phyloP scores from a whole-genome alignment of 2,113 vertebrate genomes.

The Clarias macrocephalus region DNA sequence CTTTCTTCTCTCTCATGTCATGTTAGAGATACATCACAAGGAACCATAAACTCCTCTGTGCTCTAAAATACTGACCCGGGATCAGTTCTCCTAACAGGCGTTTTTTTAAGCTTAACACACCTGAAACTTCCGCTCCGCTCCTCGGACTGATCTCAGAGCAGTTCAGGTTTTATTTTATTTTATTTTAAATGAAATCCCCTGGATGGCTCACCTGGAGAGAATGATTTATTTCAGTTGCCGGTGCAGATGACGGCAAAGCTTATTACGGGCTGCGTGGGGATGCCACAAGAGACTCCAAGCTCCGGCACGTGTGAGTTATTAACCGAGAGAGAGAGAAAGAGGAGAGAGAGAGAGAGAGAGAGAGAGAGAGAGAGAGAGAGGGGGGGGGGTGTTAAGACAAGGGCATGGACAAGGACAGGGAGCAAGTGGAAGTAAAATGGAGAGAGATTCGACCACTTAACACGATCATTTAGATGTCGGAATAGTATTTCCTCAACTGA shows the following conservation, averaged over 20 bases:
- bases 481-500: constrained; percentile 10
- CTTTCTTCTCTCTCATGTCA: too few species aligned
- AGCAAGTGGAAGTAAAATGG: neutral
- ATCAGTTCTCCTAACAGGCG: neutral
- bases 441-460: neutral
- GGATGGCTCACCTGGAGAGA: constrained; percentile 37
- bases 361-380: neutral
- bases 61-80: neutral
- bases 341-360: neutral
- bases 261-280: constrained; percentile 21
- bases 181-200: neutral
- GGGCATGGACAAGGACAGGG: constrained; percentile 14
- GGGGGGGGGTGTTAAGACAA: constrained; percentile 3
- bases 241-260: constrained; percentile 19
- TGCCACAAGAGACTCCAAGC: neutral
- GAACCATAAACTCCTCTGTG: neutral
- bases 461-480: neutral
- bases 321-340: neutral
- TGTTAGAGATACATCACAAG: neutral
- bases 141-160: neutral
- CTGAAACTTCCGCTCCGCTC: neutral
- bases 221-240: constrained; percentile 48
- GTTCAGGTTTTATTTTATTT: neutral
- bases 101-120: neutral
- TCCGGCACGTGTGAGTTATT: neutral